Base-by-base conservation (phyloP, 2,113 vertebrate species). In the Abramis brama region DNA sequence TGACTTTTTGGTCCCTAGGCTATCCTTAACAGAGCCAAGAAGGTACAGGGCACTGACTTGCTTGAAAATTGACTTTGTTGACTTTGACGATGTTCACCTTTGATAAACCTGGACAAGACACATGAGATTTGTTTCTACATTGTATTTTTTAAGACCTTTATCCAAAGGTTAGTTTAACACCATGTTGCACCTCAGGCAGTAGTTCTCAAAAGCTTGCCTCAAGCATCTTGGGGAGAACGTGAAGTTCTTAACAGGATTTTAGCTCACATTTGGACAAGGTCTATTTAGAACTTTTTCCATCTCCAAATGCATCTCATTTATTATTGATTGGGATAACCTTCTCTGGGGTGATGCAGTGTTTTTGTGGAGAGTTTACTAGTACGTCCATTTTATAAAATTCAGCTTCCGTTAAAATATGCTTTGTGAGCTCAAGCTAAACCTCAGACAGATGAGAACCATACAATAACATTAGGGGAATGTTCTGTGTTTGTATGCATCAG, bases 131-230 rank as follows among this genome's bases (percentile, higher is more conserved):
- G 80, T 70, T 68, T 50, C 60, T 57, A 57, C 30, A 55, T 36
- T 50, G 12, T 70, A 7, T 25, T 85, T 52, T 77, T 79, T 47
- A 70, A 43, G 30, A 55, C 75, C 36, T 85, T 68, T 43, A 68
- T 70, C 62, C 62, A 70, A 52, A 82, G 80, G 80, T 82, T 82
- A 52, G 27, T 82, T 55, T 82, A 52, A n/a, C 43, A 82, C 45
- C 47, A 68, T 70, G 64, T 82, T 68, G 45, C 52, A 66, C 74
- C 64, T 70, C 84, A 79, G 75, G 76, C 76, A 79, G 33, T 82
- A 68, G 30, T 27, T 66, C 75, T 62, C 47, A 68, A 79, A 85
- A 79, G 75, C 47, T 43, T 21, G 84, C 84, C 84, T 70, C 62
- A 60, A 78, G 84, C 84, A 70, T 68, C 43, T 68, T 68, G 11